These are phyloP conservation scores for Dryobota labecula DNA, from an alignment of 2,888 invertebrate species.

Conservation along the genomic window DNA sequence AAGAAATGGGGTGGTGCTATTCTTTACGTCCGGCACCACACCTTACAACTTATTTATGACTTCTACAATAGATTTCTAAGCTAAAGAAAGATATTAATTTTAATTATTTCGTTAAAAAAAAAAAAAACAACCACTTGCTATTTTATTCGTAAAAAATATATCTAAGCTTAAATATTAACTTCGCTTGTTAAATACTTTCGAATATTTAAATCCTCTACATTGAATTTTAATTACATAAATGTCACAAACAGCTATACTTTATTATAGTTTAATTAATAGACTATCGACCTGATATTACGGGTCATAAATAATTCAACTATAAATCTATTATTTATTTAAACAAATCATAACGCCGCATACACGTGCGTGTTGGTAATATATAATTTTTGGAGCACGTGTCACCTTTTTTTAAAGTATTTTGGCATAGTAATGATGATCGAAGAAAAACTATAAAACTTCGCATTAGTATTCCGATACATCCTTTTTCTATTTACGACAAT, in stretches of 20 bases:
- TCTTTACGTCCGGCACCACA: no score
- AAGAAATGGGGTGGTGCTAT: no score
- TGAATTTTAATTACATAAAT: constrained; percentile 42
- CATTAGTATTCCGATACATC: constrained; percentile 55
- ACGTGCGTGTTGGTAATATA: constrained; percentile 64
- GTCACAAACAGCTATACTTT: constrained; percentile 56
- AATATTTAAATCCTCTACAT: constrained; percentile 33
- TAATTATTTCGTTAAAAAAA: no score
- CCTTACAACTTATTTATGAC: no score
- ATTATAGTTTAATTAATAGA: constrained; percentile 57
- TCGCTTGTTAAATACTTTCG: constrained; percentile 12
- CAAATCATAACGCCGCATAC: constrained; percentile 65
- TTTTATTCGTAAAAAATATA: no score
- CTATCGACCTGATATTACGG: constrained; percentile 56
- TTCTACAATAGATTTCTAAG: no score
- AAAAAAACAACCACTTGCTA: no score
- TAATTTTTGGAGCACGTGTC: constrained; percentile 62
- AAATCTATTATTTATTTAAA: constrained; percentile 62
- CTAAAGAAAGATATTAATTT: no score
- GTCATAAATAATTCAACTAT: constrained; percentile 61
- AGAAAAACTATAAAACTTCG: constrained; percentile 44
- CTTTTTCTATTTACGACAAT: constrained; percentile 18
- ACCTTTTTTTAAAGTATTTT: constrained; percentile 46
- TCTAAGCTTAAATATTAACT: background rate
- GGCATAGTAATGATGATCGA: constrained; percentile 30